A percentile compares a stretch with the other conserved stretches of the same genome.
phyloP scores from a whole-genome alignment of 2,113 vertebrate genomes.

The Podocnemis expansa region DNA sequence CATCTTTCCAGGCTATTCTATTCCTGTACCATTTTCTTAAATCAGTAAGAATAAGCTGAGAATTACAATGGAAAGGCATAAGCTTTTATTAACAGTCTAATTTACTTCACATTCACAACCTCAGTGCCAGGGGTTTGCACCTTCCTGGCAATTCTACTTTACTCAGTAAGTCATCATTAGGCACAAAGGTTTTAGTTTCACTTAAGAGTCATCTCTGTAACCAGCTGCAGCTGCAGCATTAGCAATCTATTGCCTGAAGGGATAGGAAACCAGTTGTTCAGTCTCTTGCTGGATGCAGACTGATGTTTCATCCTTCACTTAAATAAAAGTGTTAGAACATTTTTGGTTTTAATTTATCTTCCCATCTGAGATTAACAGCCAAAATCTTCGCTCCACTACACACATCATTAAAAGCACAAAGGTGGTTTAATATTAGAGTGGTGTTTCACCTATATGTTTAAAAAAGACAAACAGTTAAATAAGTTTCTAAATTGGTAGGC shows the following conservation, averaged over 20 bases:
- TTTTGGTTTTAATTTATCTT: conserved; percentile 65
- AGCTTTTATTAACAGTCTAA: conserved; percentile 70
- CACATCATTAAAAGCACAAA: not conserved
- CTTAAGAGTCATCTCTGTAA: conserved; percentile 44
- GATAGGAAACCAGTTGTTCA: conserved; percentile 36
- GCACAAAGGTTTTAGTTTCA: conserved; percentile 74
- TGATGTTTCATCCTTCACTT: conserved; percentile 37
- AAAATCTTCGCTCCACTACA: conserved; percentile 26
- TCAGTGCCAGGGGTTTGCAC: conserved; percentile 36
- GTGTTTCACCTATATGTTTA: not conserved
- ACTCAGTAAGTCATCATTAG: conserved; percentile 58
- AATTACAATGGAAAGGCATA: conserved; percentile 16
- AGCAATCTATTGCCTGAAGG: conserved; percentile 47
- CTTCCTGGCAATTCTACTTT: conserved; percentile 48
- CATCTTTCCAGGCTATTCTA: not conserved
- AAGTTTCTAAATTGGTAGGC: not conserved
- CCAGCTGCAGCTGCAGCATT: conserved; percentile 49
- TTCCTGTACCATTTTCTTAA: not conserved
- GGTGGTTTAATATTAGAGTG: conserved; percentile 7
- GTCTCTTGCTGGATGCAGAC: conserved; percentile 46
- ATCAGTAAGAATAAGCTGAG: not conserved
- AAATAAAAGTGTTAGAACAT: conserved; percentile 16
- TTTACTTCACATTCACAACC: conserved; percentile 72
- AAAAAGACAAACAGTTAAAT: not conserved
- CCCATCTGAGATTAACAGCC: conserved; percentile 41